These are phyloP conservation scores for Periplaneta americana DNA, from an alignment of 1,140 invertebrate genomes.

Conservation along the genomic window DNA sequence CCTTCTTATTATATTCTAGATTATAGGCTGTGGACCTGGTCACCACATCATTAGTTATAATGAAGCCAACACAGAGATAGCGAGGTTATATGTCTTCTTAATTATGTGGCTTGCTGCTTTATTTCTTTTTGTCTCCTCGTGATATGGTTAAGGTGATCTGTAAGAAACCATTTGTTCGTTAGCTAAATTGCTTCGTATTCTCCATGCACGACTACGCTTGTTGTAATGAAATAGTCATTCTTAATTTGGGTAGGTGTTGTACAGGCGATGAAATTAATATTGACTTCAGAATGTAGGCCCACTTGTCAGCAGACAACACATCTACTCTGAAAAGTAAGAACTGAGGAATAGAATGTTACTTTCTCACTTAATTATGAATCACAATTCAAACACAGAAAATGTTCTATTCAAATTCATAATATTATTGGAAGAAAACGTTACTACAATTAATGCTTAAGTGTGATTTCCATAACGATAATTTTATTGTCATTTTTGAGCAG, in stretches of 20 bases:
- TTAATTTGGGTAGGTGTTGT: background rate
- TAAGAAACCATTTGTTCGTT: background rate
- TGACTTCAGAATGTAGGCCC: too few relatives aligned
- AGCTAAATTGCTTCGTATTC: background rate
- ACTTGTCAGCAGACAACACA: too few relatives aligned
- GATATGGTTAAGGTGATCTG: background rate
- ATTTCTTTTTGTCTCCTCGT: background rate
- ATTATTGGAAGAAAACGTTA: too few relatives aligned
- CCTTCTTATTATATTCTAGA: background rate
- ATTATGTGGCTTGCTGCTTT: background rate
- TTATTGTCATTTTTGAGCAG: too few relatives aligned
- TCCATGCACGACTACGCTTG: background rate
- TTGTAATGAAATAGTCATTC: background rate
- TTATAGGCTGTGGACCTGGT: background rate
- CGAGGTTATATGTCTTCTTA: background rate
- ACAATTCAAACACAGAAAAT: too few relatives aligned
- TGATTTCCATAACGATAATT: too few relatives aligned
- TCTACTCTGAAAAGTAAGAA: too few relatives aligned
- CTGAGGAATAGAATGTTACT: too few relatives aligned
- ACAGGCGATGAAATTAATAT: background rate
- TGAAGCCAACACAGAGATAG: background rate
- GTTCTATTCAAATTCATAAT: too few relatives aligned
- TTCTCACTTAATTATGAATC: too few relatives aligned
- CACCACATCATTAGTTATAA: background rate
- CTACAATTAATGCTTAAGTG: too few relatives aligned